These are phyloP conservation scores for Phalacrocorax carbo DNA, from an alignment of 2,113 vertebrate genomes.

Conservation along the genomic window DNA sequence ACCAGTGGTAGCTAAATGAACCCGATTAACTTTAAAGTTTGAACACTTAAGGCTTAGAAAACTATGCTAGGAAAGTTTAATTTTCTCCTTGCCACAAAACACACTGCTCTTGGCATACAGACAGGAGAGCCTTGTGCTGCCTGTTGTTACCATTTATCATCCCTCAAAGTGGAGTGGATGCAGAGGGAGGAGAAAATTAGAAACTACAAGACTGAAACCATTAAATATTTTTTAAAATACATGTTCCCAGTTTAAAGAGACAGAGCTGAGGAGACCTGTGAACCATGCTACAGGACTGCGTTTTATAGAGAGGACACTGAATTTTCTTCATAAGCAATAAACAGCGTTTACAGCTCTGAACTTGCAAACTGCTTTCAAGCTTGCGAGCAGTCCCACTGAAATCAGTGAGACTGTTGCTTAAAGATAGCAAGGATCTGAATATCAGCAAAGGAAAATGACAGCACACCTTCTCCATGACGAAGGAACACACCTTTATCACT, in stretches of 20 bases:
- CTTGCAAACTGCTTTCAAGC: neutral
- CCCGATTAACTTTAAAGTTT: neutral
- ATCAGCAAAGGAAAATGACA: neutral
- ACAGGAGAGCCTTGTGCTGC: neutral
- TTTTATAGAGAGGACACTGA: neutral
- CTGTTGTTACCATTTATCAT: neutral
- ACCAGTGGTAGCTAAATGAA: neutral
- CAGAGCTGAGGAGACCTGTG: neutral
- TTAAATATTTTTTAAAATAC: neutral
- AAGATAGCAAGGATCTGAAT: neutral
- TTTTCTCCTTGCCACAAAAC: neutral
- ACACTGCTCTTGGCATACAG: neutral
- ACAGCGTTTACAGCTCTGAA: neutral
- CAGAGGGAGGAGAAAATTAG: neutral
- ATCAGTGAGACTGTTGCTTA: neutral
- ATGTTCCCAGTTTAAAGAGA: neutral
- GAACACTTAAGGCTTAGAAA: neutral
- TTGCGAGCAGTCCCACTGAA: neutral
- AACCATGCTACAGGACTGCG: neutral
- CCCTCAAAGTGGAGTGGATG: neutral
- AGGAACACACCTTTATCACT: neutral
- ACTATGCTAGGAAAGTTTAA: neutral
- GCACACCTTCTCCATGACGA: neutral
- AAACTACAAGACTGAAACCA: neutral
- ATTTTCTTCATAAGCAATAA: neutral